Conservation (phyloP, 2,888 invertebrate species). For the Agonum fuliginosum region DNA sequence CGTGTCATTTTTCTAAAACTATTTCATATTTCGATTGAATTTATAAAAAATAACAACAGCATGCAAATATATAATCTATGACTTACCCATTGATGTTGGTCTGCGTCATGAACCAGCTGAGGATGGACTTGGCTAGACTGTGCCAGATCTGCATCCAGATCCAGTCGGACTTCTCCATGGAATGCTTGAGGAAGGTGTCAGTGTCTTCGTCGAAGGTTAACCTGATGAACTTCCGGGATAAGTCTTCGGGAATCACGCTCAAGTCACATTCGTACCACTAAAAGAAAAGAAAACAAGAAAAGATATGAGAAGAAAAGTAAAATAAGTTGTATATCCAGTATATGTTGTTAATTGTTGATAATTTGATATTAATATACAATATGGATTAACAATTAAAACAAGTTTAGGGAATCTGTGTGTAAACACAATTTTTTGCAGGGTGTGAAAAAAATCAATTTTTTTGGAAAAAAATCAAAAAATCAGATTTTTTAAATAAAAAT, state of each 20-base stretch:
- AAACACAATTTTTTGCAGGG: too few species aligned
- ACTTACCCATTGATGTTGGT: conserved; percentile 96
- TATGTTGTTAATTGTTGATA: too few species aligned
- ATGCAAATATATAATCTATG: too few species aligned
- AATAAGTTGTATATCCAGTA: too few species aligned
- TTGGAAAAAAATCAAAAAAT: too few species aligned
- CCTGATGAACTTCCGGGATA: conserved; percentile 79
- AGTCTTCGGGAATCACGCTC: conserved; percentile 74
- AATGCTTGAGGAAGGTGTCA: conserved; percentile 81
- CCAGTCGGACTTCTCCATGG: conserved; percentile 88
- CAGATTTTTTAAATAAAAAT: too few species aligned
- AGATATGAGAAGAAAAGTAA: too few species aligned
- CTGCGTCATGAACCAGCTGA: conserved; percentile 93
- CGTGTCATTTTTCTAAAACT: too few species aligned
- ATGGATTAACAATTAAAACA: too few species aligned
- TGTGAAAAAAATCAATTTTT: too few species aligned
- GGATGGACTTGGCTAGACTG: conserved; percentile 87
- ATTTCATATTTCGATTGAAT: not conserved
- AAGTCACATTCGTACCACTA: conserved; percentile 86
- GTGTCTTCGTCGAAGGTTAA: conserved; percentile 84
- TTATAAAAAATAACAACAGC: not conserved
- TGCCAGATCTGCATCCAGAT: conserved; percentile 94
- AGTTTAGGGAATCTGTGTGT: too few species aligned
- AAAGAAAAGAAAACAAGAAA: conserved; percentile 67
- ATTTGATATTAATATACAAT: too few species aligned